Percentiles rank a stretch among this genome's conserved stretches.
phyloP scores from a whole-genome alignment of 2,888 invertebrate genomes.

The Charanyca ferruginea region DNA sequence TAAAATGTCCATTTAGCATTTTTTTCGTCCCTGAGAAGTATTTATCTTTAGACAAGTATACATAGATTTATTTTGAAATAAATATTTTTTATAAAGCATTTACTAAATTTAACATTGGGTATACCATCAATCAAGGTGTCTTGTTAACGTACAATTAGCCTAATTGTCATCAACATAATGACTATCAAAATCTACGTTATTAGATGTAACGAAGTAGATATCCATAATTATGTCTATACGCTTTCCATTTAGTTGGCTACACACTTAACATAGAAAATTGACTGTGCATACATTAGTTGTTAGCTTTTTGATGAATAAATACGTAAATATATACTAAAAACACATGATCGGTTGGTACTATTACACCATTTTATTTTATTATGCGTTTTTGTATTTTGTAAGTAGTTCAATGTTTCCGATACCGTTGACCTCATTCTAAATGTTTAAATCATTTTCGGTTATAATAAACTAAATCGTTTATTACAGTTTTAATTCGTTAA shows the following conservation, averaged over 20 bases:
- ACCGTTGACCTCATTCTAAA: neutral
- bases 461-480: constrained; percentile 18
- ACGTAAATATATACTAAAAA: no score
- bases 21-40: constrained; percentile 3
- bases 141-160: constrained; percentile 13
- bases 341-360: neutral
- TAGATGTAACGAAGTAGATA: neutral
- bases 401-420: constrained; percentile 18
- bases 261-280: neutral
- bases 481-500: constrained; percentile 50
- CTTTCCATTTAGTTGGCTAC: neutral
- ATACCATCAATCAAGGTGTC: neutral
- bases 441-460: constrained; percentile 7
- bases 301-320: neutral
- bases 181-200: constrained; percentile 16
- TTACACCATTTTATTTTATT: neutral
- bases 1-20: constrained; percentile 21
- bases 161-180: constrained; percentile 29
- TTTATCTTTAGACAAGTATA: neutral
- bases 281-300: neutral
- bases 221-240: neutral
- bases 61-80: constrained; percentile 9
- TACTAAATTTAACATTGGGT: neutral
- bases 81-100: neutral
- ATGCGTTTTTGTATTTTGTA: neutral